These are phyloP conservation scores for Synergus laeviventris DNA, from an alignment of 2,888 invertebrate species.

Conservation along the genomic window DNA sequence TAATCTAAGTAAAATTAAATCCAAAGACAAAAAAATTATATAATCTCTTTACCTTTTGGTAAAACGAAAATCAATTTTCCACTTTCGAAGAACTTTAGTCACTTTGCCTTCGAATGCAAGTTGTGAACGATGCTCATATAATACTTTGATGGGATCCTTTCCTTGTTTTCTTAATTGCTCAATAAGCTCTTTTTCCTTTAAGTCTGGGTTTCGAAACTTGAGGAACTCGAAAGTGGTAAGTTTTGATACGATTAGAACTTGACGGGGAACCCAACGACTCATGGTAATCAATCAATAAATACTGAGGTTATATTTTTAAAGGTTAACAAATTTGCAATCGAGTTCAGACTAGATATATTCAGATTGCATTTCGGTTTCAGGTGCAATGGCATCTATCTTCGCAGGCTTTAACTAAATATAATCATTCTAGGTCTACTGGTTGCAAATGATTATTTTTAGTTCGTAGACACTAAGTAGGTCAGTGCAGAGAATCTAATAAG, in stretches of 20 bases:
- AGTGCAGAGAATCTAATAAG: too few relatives aligned
- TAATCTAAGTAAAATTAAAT: neutral
- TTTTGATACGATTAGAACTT: slow-evolving; percentile 51
- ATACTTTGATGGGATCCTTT: slow-evolving; percentile 87
- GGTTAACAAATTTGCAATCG: neutral
- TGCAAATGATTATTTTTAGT: neutral
- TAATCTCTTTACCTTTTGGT: slow-evolving; percentile 81
- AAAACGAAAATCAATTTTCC: slow-evolving; percentile 85
- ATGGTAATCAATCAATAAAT: neutral
- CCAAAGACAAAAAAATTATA: too few relatives aligned
- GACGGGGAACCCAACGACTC: slow-evolving; percentile 43
- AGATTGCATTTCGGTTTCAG: neutral
- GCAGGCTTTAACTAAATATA: neutral
- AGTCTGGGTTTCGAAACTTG: slow-evolving; percentile 78
- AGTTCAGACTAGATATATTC: neutral
- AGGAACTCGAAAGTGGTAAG: slow-evolving; percentile 50
- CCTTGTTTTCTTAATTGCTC: slow-evolving; percentile 84
- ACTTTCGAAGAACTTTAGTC: slow-evolving; percentile 79
- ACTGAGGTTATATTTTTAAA: neutral
- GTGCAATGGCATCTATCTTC: neutral
- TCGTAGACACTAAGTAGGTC: neutral
- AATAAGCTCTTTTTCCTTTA: slow-evolving; percentile 82
- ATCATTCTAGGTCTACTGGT: neutral
- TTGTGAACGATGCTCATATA: slow-evolving; percentile 87
- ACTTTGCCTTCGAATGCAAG: slow-evolving; percentile 84